These are phyloP conservation scores for Erythrolamprus reginae DNA, from an alignment of 2,113 vertebrate species.

Conservation along the genomic window DNA sequence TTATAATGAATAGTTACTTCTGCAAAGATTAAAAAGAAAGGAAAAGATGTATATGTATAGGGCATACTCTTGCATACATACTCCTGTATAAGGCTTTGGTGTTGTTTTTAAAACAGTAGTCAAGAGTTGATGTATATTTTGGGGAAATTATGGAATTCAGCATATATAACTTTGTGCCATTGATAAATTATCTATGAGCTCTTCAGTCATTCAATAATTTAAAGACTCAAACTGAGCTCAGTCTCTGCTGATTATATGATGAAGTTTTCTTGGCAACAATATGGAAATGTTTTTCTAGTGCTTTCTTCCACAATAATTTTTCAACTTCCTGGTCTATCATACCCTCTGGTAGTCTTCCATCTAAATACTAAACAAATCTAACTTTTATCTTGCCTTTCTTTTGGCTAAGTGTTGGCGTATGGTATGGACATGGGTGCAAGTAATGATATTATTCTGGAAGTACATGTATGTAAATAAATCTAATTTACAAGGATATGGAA, in stretches of 20 bases:
- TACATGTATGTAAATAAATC: neutral
- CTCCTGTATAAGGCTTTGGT: neutral
- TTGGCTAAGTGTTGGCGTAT: neutral
- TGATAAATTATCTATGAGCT: neutral
- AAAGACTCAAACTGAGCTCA: neutral
- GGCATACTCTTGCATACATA: neutral
- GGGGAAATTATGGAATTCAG: neutral
- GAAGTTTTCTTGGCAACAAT: neutral
- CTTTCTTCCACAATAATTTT: neutral
- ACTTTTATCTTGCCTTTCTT: neutral
- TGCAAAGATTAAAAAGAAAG: slow-evolving; percentile 35
- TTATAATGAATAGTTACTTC: slow-evolving; percentile 78
- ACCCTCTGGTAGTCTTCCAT: neutral
- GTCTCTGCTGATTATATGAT: neutral
- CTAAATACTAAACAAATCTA: neutral
- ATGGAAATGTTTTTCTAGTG: neutral
- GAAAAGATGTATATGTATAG: neutral
- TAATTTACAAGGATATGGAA: neutral
- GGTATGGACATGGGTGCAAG: neutral
- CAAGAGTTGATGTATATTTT: neutral
- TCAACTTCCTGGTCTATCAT: neutral
- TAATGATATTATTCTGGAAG: neutral
- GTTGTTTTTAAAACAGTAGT: neutral
- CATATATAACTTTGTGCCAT: neutral
- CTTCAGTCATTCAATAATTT: neutral